A percentile compares a stretch with the other conserved stretches of the same genome.
Evolutionary conservation across 1,140 invertebrate species (phyloP).

Genomic region (Apis laboriosa): DNA sequence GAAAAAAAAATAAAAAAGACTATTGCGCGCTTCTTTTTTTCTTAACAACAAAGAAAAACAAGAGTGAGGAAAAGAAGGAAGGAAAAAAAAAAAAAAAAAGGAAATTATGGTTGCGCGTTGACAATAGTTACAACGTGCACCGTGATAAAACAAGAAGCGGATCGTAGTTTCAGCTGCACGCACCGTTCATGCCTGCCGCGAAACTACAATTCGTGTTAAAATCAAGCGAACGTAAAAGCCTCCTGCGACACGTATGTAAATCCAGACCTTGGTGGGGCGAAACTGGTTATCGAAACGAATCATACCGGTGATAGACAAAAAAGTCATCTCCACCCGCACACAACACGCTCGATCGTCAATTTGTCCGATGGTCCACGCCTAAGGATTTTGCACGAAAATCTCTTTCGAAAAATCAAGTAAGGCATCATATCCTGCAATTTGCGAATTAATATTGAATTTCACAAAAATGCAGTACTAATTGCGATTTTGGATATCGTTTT

Average conservation of each 20-base stretch:
- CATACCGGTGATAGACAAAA: constrained; percentile 9
- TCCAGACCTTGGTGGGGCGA: constrained; percentile 43
- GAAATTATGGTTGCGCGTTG: neutral
- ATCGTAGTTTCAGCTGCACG: constrained; percentile 12
- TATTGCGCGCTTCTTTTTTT: too few species aligned
- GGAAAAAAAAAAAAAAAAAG: neutral
- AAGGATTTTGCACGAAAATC: too few species aligned
- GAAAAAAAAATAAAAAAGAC: too few species aligned
- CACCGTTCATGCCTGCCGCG: constrained; percentile 22
- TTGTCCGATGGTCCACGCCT: too few species aligned
- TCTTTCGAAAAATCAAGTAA: too few species aligned
- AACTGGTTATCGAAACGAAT: constrained; percentile 52
- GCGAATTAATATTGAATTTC: too few species aligned
- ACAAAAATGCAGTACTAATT: too few species aligned
- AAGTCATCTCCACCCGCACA: constrained; percentile 15
- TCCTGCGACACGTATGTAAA: constrained; percentile 20
- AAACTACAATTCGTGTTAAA: constrained; percentile 54
- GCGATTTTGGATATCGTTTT: too few species aligned
- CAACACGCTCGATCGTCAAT: too few species aligned
- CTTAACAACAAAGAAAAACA: too few species aligned
- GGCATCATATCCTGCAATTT: too few species aligned
- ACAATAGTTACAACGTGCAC: neutral
- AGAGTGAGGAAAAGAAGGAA: neutral
- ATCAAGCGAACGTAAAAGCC: constrained; percentile 23
- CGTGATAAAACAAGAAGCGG: neutral